Evolutionary conservation across 2,888 invertebrate species (phyloP).

Genomic region (Elysia crispata): DNA sequence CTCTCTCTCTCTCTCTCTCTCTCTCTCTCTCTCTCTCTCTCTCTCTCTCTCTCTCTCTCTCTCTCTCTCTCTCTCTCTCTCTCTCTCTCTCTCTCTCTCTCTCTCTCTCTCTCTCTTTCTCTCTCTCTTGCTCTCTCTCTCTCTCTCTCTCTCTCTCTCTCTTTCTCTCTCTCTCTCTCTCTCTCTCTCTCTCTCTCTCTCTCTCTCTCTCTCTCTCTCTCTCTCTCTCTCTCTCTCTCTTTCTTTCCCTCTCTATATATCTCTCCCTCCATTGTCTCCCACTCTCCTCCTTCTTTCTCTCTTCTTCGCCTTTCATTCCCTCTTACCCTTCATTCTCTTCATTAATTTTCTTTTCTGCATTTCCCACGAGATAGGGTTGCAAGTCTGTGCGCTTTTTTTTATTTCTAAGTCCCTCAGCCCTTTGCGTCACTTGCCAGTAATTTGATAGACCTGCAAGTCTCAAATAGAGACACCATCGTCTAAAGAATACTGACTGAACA

Average conservation of each 20-base stretch:
- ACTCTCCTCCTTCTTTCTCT: neutral
- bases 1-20: neutral
- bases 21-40: neutral
- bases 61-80: neutral
- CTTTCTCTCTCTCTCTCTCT: neutral
- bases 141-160: slow-evolving; percentile 10
- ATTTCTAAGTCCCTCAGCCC: neutral
- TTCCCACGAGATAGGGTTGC: too few relatives aligned
- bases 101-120: slow-evolving; percentile 6
- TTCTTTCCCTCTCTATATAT: neutral
- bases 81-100: too few relatives aligned
- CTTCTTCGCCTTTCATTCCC: neutral
- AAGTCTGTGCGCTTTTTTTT: neutral
- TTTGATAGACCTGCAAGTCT: neutral
- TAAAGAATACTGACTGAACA: neutral
- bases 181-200: neutral
- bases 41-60: neutral
- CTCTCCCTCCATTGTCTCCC: too few relatives aligned
- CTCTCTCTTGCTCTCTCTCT: neutral
- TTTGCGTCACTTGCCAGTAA: neutral
- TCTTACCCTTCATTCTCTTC: neutral
- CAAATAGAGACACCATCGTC: neutral
- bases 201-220: neutral
- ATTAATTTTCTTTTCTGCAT: too few relatives aligned
- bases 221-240: too few relatives aligned